These are phyloP conservation scores for Sebastes nivosus DNA, from an alignment of 2,797 vertebrate genomes.

Conservation along the genomic window DNA sequence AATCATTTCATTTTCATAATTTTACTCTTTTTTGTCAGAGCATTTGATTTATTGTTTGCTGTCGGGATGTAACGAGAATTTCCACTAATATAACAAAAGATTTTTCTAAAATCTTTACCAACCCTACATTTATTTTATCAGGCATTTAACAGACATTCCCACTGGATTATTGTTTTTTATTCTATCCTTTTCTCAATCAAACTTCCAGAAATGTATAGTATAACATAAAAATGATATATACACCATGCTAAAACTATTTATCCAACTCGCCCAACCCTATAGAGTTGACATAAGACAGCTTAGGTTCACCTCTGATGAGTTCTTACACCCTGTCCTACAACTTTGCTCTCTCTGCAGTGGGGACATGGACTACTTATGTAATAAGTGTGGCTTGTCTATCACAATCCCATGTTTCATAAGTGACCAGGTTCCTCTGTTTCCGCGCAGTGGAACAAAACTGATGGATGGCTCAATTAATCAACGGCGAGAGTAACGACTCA, in stretches of 20 bases:
- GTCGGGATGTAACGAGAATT: too few relatives aligned
- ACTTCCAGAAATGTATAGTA: not conserved
- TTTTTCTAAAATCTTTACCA: too few relatives aligned
- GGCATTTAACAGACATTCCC: not conserved
- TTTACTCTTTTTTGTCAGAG: too few relatives aligned
- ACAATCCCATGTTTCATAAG: slow-evolving; percentile 41
- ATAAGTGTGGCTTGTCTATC: slow-evolving; percentile 23
- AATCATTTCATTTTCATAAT: too few relatives aligned
- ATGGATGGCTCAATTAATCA: slow-evolving; percentile 47
- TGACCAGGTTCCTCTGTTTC: slow-evolving; percentile 33
- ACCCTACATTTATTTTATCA: not conserved
- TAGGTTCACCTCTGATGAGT: not conserved
- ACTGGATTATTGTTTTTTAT: not conserved
- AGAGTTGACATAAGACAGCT: not conserved
- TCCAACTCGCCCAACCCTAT: not conserved
- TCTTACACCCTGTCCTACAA: slow-evolving; percentile 12
- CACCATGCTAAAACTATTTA: not conserved
- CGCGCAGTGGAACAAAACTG: slow-evolving; percentile 28
- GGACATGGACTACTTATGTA: slow-evolving; percentile 25
- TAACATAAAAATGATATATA: accelerated
- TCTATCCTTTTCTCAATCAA: not conserved
- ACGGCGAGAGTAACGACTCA: slow-evolving; percentile 48
- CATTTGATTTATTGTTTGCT: too few relatives aligned
- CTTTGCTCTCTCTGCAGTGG: slow-evolving; percentile 6
- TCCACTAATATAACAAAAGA: too few relatives aligned